Evolutionary conservation across 2,797 vertebrate species (phyloP).

Genomic region (Poeciliopsis infans): DNA sequence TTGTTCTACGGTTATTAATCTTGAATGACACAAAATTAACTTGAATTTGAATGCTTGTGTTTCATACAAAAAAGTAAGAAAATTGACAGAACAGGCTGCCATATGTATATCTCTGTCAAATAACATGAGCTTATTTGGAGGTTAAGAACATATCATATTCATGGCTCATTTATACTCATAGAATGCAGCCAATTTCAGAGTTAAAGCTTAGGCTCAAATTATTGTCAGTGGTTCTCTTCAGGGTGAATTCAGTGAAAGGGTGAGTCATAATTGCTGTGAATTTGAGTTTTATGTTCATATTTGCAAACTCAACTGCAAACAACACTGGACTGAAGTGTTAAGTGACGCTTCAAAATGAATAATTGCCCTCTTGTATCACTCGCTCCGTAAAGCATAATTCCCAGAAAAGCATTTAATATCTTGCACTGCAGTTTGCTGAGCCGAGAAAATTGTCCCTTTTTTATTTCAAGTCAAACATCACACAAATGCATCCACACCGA

Average conservation of each 20-base stretch:
- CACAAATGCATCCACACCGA: constrained; percentile 19
- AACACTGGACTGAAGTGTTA: constrained; percentile 47
- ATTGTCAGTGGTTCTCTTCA: constrained; percentile 53
- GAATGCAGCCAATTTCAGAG: constrained; percentile 62
- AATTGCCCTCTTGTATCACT: constrained; percentile 29
- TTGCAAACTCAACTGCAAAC: constrained; percentile 62
- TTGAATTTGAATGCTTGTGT: constrained; percentile 6
- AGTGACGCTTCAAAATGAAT: constrained; percentile 54
- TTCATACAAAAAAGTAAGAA: constrained; percentile 18
- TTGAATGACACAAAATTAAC: constrained; percentile 13
- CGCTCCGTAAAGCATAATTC: constrained; percentile 33
- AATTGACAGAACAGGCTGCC: constrained; percentile 24
- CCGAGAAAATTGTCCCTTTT: constrained; percentile 1
- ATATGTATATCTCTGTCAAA: constrained; percentile 24
- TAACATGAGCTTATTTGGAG: constrained; percentile 52
- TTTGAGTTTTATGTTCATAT: constrained; percentile 53
- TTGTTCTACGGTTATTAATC: neutral
- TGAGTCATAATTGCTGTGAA: constrained; percentile 63
- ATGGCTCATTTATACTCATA: constrained; percentile 51
- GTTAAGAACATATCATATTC: constrained; percentile 43
- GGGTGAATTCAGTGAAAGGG: constrained; percentile 45
- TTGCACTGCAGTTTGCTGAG: constrained; percentile 27
- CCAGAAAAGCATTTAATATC: constrained; percentile 32
- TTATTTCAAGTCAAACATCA: constrained; percentile 31
- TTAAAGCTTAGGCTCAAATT: constrained; percentile 52